Percentiles rank a stretch among this genome's conserved stretches.
These are phyloP conservation scores for Lacerta bilineata DNA, from an alignment of 2,797 vertebrate genomes.

Conservation along the genomic window DNA sequence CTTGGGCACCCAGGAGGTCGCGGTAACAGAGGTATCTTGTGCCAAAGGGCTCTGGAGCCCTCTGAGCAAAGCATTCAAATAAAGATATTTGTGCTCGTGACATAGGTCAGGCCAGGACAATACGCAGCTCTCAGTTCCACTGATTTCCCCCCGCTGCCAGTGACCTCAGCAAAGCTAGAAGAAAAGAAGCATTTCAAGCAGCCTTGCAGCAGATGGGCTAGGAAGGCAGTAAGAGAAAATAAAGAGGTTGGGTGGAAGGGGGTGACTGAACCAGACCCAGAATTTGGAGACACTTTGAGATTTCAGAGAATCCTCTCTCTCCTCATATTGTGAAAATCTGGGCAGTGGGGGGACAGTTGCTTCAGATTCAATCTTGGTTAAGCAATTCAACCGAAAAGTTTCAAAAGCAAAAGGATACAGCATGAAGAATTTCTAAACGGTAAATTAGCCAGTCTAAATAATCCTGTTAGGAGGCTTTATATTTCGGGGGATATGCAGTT, in stretches of 20 bases:
- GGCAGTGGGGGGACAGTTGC: conserved; percentile 51
- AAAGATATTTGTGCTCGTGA: conserved; percentile 70
- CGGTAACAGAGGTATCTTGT: conserved; percentile 69
- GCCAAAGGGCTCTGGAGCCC: conserved; percentile 68
- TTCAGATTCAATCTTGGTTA: conserved; percentile 53
- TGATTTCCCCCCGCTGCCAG: conserved; percentile 60
- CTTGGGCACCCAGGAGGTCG: conserved; percentile 67
- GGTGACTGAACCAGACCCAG: conserved; percentile 65
- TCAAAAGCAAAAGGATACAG: conserved; percentile 28
- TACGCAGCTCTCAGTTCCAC: conserved; percentile 58
- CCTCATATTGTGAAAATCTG: background rate
- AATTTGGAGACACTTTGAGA: conserved; percentile 57
- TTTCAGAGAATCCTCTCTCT: conserved; percentile 50
- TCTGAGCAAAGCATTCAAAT: conserved; percentile 67
- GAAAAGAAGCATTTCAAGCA: conserved; percentile 68
- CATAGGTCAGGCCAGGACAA: conserved; percentile 67
- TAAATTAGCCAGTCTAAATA: conserved; percentile 55
- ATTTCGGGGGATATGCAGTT: background rate
- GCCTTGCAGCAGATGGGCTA: conserved; percentile 72
- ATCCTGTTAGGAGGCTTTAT: conserved; percentile 47
- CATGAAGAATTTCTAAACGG: conserved; percentile 38
- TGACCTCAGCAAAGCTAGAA: conserved; percentile 62
- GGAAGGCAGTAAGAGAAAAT: conserved; percentile 60
- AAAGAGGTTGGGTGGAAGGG: conserved; percentile 47
- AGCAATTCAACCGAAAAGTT: conserved; percentile 48